Conservation (phyloP, 2,113 vertebrate species). For the Chitala chitala region DNA sequence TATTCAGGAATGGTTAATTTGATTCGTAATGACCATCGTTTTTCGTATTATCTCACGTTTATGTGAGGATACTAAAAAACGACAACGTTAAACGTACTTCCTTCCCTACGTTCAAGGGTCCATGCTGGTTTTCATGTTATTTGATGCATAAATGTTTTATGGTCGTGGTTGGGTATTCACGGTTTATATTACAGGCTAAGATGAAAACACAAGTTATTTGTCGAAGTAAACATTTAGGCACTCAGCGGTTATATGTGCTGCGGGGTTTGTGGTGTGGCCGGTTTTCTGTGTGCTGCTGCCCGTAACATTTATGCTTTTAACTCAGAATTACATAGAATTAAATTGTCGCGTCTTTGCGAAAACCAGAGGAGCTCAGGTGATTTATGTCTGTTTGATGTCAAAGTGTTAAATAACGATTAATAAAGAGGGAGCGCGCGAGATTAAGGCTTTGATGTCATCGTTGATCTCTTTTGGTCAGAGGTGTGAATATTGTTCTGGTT, state of each 20-base stretch:
- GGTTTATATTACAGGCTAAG: neutral
- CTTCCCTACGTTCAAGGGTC: neutral
- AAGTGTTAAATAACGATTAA: neutral
- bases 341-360: neutral
- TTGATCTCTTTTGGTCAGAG: neutral
- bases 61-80: too few species aligned
- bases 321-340: conserved; percentile 6
- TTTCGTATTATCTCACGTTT: too few species aligned
- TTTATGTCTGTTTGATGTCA: neutral
- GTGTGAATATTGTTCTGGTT: neutral
- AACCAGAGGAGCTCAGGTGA: neutral
- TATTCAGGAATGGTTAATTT: too few species aligned
- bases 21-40: too few species aligned
- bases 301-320: neutral
- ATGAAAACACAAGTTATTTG: neutral
- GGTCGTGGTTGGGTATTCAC: neutral
- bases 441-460: conserved; percentile 14
- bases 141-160: neutral
- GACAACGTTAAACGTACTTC: too few species aligned
- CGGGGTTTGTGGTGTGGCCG: too few species aligned
- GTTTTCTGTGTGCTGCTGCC: neutral
- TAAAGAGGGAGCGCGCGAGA: neutral
- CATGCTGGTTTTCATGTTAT: conserved; percentile 1
- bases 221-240: too few species aligned
- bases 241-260: too few species aligned